A percentile compares a stretch with the other conserved stretches of the same genome.
These are phyloP conservation scores for Ictidomys tridecemlineatus DNA, from an alignment of 2,113 vertebrate genomes.

Conservation along the genomic window DNA sequence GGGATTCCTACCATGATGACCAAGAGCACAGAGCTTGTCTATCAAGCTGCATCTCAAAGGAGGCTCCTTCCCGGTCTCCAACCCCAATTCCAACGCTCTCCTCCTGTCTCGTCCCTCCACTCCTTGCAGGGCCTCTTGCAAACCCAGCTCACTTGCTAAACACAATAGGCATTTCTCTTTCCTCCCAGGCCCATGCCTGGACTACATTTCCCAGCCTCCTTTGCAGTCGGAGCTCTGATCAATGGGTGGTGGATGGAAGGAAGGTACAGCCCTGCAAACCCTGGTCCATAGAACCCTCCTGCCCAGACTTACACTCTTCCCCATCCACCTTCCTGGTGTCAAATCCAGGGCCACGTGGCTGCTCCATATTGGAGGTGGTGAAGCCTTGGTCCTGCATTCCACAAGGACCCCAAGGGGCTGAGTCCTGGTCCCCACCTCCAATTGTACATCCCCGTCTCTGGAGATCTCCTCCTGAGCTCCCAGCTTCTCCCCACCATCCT, in stretches of 20 bases:
- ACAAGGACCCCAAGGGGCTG: not conserved
- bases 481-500: not conserved
- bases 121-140: not conserved
- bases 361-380: rapidly evolving
- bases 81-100: not conserved
- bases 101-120: no score
- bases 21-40: not conserved
- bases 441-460: not conserved
- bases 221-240: not conserved
- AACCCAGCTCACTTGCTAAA: not conserved
- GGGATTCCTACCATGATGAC: no score
- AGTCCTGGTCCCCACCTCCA: not conserved
- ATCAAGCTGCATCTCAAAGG: not conserved
- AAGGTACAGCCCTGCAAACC: not conserved
- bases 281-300: not conserved
- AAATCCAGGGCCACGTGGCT: not conserved
- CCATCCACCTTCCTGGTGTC: not conserved
- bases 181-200: not conserved
- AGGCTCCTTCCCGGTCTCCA: not conserved
- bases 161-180: not conserved
- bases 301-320: no score
- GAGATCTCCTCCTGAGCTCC: not conserved
- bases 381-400: not conserved
- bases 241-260: not conserved
- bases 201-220: not conserved